Conservation (phyloP, 2,113 vertebrate genomes). For the Gopherus flavomarginatus region DNA sequence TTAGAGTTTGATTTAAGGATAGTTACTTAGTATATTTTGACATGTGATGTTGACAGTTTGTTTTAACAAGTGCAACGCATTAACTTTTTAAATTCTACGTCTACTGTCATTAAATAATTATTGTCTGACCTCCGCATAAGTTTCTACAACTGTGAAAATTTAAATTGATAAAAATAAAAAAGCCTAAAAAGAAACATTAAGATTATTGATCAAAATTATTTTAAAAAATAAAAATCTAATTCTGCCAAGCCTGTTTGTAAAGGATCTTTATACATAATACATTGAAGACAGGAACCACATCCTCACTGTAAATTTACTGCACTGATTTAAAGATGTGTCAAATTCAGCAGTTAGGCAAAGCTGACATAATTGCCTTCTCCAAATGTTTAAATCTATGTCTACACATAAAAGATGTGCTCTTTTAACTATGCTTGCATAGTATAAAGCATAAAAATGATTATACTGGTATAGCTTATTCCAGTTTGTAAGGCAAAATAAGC, state of each 20-base stretch:
- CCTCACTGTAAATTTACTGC: neutral
- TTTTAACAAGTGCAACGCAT: too few species aligned
- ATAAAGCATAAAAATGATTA: neutral
- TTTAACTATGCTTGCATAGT: neutral
- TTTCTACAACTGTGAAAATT: neutral
- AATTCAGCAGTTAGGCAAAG: neutral
- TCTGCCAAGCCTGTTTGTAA: neutral
- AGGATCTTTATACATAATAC: neutral
- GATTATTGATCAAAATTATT: neutral
- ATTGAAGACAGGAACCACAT: neutral
- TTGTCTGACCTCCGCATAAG: neutral
- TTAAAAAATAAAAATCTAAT: neutral
- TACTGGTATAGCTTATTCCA: neutral
- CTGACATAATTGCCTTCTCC: neutral
- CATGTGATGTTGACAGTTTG: neutral
- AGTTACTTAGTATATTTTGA: neutral
- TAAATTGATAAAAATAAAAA: neutral
- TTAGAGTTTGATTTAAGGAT: neutral
- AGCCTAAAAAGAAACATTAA: neutral
- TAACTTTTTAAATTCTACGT: neutral
- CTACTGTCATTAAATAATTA: neutral
- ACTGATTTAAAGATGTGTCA: neutral
- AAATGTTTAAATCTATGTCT: neutral
- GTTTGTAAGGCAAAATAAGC: neutral
- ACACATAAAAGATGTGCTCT: neutral